A percentile compares a stretch with the other conserved stretches of the same genome.
Evolutionary conservation across 2,888 invertebrate species (phyloP).

Genomic region (Drosophila testacea): DNA sequence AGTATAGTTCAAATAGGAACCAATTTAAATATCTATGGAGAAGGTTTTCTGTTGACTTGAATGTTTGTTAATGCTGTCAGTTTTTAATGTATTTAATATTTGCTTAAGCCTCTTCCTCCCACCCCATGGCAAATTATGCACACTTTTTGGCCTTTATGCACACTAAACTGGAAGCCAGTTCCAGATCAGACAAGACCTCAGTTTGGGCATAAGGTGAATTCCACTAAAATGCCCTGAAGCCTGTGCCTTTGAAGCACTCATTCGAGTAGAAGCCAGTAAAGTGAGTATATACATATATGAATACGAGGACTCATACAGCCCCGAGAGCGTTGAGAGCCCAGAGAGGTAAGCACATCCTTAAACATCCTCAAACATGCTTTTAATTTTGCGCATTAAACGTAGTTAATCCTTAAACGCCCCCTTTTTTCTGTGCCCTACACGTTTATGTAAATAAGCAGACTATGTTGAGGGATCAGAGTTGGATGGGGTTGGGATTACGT

Average conservation of each 20-base stretch:
- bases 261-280: slow-evolving; percentile 18
- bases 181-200: slow-evolving; percentile 28
- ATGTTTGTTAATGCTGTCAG: slow-evolving; percentile 64
- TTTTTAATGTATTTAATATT: slow-evolving; percentile 78
- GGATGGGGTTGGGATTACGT: not conserved
- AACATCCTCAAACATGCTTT: slow-evolving; percentile 59
- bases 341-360: slow-evolving; percentile 39
- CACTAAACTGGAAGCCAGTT: slow-evolving; percentile 59
- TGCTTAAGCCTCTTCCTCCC: slow-evolving; percentile 53
- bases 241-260: slow-evolving; percentile 65
- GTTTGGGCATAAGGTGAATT: slow-evolving; percentile 43
- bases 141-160: slow-evolving; percentile 69
- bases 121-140: slow-evolving; percentile 54
- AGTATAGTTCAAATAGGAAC: slow-evolving; percentile 48
- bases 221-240: slow-evolving; percentile 67
- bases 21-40: slow-evolving; percentile 59
- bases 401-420: slow-evolving; percentile 69
- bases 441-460: slow-evolving; percentile 47
- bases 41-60: slow-evolving; percentile 37
- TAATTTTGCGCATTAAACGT: slow-evolving; percentile 79
- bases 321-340: slow-evolving; percentile 4
- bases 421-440: slow-evolving; percentile 28
- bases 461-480: slow-evolving; percentile 8
- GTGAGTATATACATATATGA: slow-evolving; percentile 20
- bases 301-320: slow-evolving; percentile 4